Evolutionary conservation across 2,797 vertebrate genomes (phyloP).

Genomic region (Schizopygopsis malacanthus): DNA sequence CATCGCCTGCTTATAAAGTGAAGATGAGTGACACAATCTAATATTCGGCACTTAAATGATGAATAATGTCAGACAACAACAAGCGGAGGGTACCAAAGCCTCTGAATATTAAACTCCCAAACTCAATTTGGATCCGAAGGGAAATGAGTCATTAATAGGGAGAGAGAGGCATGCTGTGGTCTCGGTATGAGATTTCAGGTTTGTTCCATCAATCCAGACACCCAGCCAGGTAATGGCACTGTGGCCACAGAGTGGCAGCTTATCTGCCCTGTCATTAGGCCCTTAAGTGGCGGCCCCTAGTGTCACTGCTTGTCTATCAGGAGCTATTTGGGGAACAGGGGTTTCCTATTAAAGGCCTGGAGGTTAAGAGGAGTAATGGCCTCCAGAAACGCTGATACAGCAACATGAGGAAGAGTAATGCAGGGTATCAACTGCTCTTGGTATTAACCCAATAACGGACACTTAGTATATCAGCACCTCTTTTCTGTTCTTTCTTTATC

Average conservation of each 20-base stretch:
- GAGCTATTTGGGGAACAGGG: constrained; percentile 68
- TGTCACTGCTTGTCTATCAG: constrained; percentile 78
- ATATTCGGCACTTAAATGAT: constrained; percentile 77
- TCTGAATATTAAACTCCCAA: constrained; percentile 75
- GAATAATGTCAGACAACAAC: constrained; percentile 72
- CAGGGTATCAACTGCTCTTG: not conserved
- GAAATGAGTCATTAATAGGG: constrained; percentile 73
- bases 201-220: constrained; percentile 62
- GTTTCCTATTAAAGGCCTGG: constrained; percentile 58
- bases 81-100: constrained; percentile 69
- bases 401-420: constrained; percentile 15
- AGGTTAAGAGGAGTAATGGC: constrained; percentile 37
- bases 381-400: constrained; percentile 30
- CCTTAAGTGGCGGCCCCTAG: constrained; percentile 71
- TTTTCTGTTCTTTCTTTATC: not conserved
- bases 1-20: constrained; percentile 68
- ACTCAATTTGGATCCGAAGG: constrained; percentile 75
- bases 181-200: constrained; percentile 61
- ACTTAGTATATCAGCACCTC: constrained; percentile 1
- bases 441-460: constrained; percentile 1
- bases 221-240: constrained; percentile 36
- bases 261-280: constrained; percentile 76
- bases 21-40: constrained; percentile 73
- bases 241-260: constrained; percentile 66
- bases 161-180: constrained; percentile 58